A percentile compares a stretch with the other conserved stretches of the same genome.
phyloP scores from a whole-genome alignment of 1,140 invertebrate species.

The Macrobrachium rosenbergii region DNA sequence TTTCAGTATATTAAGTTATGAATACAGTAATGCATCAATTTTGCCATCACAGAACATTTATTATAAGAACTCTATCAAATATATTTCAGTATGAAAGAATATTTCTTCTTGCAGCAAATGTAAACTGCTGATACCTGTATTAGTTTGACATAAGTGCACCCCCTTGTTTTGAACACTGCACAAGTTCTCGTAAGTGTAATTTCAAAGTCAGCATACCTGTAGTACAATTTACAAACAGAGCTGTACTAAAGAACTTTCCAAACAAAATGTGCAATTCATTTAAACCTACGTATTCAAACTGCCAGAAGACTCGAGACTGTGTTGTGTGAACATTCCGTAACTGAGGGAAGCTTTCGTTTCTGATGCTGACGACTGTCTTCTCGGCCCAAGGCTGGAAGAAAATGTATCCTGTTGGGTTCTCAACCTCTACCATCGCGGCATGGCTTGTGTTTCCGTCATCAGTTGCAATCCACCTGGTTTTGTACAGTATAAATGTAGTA shows the following conservation, averaged over 20 bases:
- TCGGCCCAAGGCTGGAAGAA: constrained; percentile 74
- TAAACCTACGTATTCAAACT: constrained; percentile 48
- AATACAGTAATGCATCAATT: no score
- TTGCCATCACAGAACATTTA: not conserved
- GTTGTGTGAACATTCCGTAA: constrained; percentile 43
- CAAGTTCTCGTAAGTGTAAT: no score
- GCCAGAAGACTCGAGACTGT: constrained; percentile 40
- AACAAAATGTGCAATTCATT: not conserved
- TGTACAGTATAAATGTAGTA: constrained; percentile 73
- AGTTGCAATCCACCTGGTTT: constrained; percentile 68
- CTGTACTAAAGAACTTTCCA: not conserved
- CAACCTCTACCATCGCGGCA: constrained; percentile 74
- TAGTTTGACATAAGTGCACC: no score
- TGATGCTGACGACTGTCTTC: constrained; percentile 66
- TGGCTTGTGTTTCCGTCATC: constrained; percentile 69
- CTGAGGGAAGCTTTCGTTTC: constrained; percentile 30
- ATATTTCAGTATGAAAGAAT: no score
- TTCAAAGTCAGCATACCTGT: no score
- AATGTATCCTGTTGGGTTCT: constrained; percentile 76
- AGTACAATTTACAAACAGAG: no score
- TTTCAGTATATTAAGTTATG: no score
- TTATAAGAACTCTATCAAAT: no score
- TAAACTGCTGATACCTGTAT: no score
- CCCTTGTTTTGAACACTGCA: no score
- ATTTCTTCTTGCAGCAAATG: no score